Evolutionary conservation across 1,140 invertebrate genomes (phyloP).

Genomic region (Hylyphantes graminicola): DNA sequence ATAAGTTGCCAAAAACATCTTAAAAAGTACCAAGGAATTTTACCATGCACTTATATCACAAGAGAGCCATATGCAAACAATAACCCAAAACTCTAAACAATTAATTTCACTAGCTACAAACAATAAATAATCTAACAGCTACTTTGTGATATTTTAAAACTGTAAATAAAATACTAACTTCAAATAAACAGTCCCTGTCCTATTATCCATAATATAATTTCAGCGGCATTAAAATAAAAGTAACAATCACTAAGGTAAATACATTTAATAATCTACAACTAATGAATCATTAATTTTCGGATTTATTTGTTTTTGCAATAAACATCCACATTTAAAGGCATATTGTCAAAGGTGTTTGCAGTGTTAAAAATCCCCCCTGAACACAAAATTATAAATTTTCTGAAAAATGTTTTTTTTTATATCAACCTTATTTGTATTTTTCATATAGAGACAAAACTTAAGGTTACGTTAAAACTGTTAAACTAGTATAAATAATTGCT

Average conservation of each 20-base stretch:
- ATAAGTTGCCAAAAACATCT: not conserved
- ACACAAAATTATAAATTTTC: not conserved
- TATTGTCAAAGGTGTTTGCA: not conserved
- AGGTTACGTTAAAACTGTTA: not conserved
- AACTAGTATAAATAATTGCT: not conserved
- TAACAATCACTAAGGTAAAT: not conserved
- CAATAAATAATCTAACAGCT: not conserved
- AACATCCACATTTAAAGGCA: not conserved
- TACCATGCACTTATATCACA: not conserved
- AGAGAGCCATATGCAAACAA: not conserved
- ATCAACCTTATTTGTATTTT: not conserved
- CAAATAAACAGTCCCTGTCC: slow-evolving; percentile 7
- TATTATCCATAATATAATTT: slow-evolving; percentile 10
- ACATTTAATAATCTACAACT: not conserved
- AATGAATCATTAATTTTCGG: not conserved
- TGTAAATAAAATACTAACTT: slow-evolving; percentile 25
- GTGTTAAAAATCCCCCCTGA: not conserved
- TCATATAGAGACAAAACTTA: not conserved
- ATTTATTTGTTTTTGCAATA: not conserved
- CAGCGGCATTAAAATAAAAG: slow-evolving; percentile 14
- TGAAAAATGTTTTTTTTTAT: not conserved
- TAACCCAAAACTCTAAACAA: not conserved
- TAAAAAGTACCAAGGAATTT: not conserved
- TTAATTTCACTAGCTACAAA: not conserved
- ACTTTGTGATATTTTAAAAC: not conserved